phyloP scores from a whole-genome alignment of 2,113 vertebrate genomes.

The Thermophis baileyi region DNA sequence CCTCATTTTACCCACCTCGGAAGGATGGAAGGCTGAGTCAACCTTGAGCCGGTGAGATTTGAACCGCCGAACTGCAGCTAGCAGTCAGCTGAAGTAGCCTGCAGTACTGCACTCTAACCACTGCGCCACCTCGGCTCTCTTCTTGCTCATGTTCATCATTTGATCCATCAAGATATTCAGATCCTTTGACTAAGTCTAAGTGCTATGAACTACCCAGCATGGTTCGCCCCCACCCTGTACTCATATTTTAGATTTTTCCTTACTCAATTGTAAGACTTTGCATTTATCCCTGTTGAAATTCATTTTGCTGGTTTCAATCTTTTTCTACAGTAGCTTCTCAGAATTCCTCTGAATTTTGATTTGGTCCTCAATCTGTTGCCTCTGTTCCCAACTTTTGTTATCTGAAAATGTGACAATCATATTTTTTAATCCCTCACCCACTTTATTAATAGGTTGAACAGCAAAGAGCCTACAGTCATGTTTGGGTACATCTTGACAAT shows the following conservation, averaged over 20 bases:
- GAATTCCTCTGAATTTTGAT: neutral
- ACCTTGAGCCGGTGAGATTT: too few species aligned
- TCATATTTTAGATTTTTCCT: neutral
- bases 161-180: neutral
- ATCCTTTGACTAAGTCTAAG: too few species aligned
- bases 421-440: neutral
- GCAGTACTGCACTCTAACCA: too few species aligned
- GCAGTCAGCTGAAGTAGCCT: too few species aligned
- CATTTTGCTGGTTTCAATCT: neutral
- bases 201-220: neutral
- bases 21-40: too few species aligned
- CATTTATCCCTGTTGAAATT: neutral
- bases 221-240: neutral
- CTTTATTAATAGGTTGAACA: neutral
- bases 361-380: neutral
- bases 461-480: neutral
- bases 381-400: neutral
- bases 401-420: neutral
- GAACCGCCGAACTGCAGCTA: too few species aligned
- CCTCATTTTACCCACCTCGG: too few species aligned
- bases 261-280: neutral
- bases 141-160: neutral
- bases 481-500: neutral
- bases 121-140: too few species aligned
- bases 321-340: neutral